Evolutionary conservation across 2,797 vertebrate species (phyloP), one percentile per base, ranked within the genome.

Genomic region (Enteromius afrohamiltoni): DNA sequence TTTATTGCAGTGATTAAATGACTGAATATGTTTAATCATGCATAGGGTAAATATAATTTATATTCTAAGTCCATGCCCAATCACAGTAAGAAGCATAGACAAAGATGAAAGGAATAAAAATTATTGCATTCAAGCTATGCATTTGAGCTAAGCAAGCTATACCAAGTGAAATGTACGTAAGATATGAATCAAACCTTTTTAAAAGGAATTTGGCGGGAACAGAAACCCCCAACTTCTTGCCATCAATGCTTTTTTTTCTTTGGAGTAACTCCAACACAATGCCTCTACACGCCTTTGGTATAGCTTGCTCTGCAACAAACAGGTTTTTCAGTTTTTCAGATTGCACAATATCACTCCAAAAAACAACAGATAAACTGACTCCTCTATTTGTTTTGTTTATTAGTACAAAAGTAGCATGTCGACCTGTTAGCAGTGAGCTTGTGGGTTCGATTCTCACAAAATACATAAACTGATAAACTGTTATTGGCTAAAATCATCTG

Each of bases 181-280:
- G 13, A 42, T 62, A n/a, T 40, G 26, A 51, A 80, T 55, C n/a
- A 55, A 19, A 68, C 8, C 31, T 40, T n/a, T 64, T 64, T 17
- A 19, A 74, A 60, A 47, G 4, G 13, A 62, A 74, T 73, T 34
- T 64, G 58, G 45, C 3, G 16, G 80, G 31, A 82, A 74, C 9
- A 64, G 29, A 17, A 65, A 53, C 40, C 42, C 31, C 65, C 11
- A 58, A 31, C 3, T 16, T 14, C 11, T 11, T 71, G 14, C 26
- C 6, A 69, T 34, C 10, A 31, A 62, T 2, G 6, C 26, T 29
- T 19, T 68, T 51, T 53, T 21, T 10, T n/a, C 6, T 58, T 77
- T 83, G 81, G 64, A 77, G 42, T 58, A 77, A 34, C 13, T 83
- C 80, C 80, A 83, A 55, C 62, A 77, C 73, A 83, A 45, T 83